Conservation (phyloP, 2,888 invertebrate genomes). For the Lottia gigantea region DNA sequence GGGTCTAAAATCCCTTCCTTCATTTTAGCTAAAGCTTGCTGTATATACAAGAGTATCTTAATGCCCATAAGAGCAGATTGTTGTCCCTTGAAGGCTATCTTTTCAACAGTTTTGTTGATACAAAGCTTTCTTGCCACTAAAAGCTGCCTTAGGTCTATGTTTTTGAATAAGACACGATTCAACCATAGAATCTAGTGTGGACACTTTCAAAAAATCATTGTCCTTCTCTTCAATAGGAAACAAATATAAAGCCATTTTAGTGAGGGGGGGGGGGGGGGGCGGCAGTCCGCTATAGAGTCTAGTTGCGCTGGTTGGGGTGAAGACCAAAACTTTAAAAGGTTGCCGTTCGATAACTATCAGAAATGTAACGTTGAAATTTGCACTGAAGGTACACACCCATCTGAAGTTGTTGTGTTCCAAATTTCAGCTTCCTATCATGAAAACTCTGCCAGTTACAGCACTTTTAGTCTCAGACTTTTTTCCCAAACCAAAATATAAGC, state of each 20-base stretch:
- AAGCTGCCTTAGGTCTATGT: not conserved
- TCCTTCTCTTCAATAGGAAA: constrained; percentile 4
- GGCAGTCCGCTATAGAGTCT: too few relatives aligned
- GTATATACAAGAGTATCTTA: not conserved
- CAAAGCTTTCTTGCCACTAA: not conserved
- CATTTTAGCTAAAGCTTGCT: not conserved
- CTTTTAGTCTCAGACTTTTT: too few relatives aligned
- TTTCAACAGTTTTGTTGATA: not conserved
- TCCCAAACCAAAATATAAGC: too few relatives aligned
- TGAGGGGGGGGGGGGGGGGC: too few relatives aligned
- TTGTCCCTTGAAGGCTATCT: not conserved
- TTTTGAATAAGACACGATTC: not conserved
- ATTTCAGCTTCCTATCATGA: too few relatives aligned
- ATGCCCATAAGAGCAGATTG: not conserved
- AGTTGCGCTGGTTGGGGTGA: too few relatives aligned
- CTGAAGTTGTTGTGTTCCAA: too few relatives aligned
- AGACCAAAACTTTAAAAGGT: too few relatives aligned
- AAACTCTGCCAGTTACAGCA: too few relatives aligned
- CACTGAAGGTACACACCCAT: too few relatives aligned
- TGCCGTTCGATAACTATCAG: too few relatives aligned
- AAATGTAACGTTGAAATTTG: too few relatives aligned
- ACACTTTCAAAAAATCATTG: not conserved
- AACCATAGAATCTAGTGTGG: not conserved
- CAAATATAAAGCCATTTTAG: not conserved
- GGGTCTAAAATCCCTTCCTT: not conserved